phyloP scores from a whole-genome alignment of 2,113 vertebrate species.

The Carassius carassius region DNA sequence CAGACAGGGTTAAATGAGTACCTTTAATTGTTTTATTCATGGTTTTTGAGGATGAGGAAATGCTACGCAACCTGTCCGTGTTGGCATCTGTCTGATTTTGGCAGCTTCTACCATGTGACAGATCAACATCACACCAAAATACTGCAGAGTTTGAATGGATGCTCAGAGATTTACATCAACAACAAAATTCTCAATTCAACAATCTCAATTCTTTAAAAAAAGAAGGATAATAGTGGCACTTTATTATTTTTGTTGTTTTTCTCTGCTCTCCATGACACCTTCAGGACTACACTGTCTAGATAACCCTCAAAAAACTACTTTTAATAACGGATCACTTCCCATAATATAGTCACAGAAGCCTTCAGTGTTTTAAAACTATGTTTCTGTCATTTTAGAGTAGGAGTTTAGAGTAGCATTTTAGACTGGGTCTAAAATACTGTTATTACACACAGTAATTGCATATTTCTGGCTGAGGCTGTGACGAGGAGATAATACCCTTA shows the following conservation, averaged over 20 bases:
- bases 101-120: neutral
- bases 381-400: slow-evolving; percentile 41
- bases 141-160: neutral
- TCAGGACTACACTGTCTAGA: neutral
- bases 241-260: neutral
- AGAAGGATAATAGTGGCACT: neutral
- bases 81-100: neutral
- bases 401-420: slow-evolving; percentile 5
- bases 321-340: neutral
- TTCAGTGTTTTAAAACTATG: slow-evolving; percentile 6
- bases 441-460: slow-evolving; percentile 49
- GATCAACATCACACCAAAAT: neutral
- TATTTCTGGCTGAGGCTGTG: slow-evolving; percentile 35
- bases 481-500: slow-evolving; percentile 48
- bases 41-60: neutral
- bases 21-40: neutral
- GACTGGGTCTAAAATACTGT: slow-evolving; percentile 40
- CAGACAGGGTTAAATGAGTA: slow-evolving; percentile 36
- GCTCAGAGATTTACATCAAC: neutral
- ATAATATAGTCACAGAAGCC: neutral
- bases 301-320: neutral
- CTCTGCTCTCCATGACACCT: neutral
- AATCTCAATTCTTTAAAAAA: neutral
- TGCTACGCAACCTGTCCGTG: neutral
- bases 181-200: neutral